Evolutionary conservation across 1,140 invertebrate species (phyloP), one percentile per base, ranked within the genome.

Genomic region (Drosophila saltans): DNA sequence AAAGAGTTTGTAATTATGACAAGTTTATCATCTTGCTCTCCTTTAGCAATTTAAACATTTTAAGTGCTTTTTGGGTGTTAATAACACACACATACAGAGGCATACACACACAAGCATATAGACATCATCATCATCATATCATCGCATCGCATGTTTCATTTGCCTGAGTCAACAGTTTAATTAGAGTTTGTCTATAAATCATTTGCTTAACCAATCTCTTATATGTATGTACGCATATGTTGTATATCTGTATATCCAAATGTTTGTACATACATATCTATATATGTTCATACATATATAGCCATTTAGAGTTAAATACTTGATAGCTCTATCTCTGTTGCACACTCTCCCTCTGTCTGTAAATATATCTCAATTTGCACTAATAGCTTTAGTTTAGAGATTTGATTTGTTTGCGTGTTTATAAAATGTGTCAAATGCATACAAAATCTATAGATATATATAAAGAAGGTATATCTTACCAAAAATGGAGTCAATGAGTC

Each of bases 161-260:
- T 82, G 80, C 80, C 80, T 79, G 75, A 82, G 80, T 82, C 80
- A 82, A 82, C 80, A 82, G 80, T 82, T 82, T 82, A 82, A 82
- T 82, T 82, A 82, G 80, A 82, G 80, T 82, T 82, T 82, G 75
- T 82, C 80, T 80, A 82, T 82, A 82, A 82, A 82, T 82, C 80
- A 81, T 81, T 72, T 52, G 45, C 45, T 24, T 52, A 52, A 52
- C 33, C 67, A 62, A 77, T 78, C 74, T 68, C 60, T n/a, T 4
- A 78, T 75, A 40, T 43, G 41, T 69, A 48, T 60, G 58, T 45
- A 43, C 43, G 28, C 16, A 56, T 64, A 57, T 11, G 8, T 36
- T 36, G 33, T 2, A 36, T 36, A 7, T 48, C 28, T 28, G 10
- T 26, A 30, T n/a, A 71, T 24, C 30, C 11, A 41, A 1, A 33